Base-by-base conservation (phyloP, 2,888 invertebrate genomes). In the Blera fallax region DNA sequence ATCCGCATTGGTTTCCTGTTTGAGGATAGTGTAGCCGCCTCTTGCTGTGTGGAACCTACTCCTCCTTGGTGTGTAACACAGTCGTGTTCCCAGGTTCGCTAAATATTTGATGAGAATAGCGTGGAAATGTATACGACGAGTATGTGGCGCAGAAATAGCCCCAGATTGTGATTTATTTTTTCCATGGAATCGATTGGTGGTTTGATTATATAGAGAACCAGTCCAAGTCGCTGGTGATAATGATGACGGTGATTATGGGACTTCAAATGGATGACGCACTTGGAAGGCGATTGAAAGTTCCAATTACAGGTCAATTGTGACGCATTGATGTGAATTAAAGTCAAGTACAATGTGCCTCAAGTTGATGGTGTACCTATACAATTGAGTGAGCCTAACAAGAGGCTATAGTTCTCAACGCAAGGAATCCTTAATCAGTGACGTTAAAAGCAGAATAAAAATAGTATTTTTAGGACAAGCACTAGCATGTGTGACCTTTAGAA, bases 1-100 rank as follows among this genome's bases (percentile, higher is more conserved):
- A 79, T 79, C 74, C 79, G 74, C 79, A 84, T 58, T 58, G 64
- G 74, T 74, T 84, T 84, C 64, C 74, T 69, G 48, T 67, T 50
- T 34, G 40, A n/a, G 32, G 27, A 34, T n/a, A 43, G 62, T 58
- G n/a, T 40, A 11, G 16, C 16, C 58, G 5, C 10, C 10, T 11
- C 1, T 1, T 29, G 29, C 10, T 8, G 7, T 0, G 32, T 32
- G 27, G 50, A 21, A 48, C 32, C 43, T 56, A 32, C 14, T 1
- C 34, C 37, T 40, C 24, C 16, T 43, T 16, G 8, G 8, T 34
- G 3, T 27, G 11, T 2, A 32, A n/a, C 16, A 58, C 24, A 45
- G 32, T 54, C 14, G 2, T 56, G 60, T 73, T 62, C 45, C 70
- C 56, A 52, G 34, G 74, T 45, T 70, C 40, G 58, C 43, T 80